Evolutionary conservation across 2,113 vertebrate genomes (phyloP), one percentile per base, ranked within the genome.

Genomic region (Oncorhynchus clarkii): DNA sequence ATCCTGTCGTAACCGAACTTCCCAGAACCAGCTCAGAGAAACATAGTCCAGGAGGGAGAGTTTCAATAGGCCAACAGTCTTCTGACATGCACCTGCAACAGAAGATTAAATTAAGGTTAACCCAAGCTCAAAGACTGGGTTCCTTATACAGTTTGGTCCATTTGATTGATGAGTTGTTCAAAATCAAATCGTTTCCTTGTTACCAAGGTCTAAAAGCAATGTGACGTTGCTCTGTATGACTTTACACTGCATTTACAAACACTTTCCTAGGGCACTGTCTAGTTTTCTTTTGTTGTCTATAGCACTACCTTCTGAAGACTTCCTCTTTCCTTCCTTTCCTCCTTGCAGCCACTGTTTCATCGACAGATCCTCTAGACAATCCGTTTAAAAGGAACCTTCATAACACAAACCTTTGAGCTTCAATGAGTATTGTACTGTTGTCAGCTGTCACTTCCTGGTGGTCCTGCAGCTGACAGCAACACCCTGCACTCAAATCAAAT

Each of bases 1-100:
- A 93, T 94, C 70, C 90, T 87, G 88, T 94, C 92, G 68, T 93
- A 94, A 74, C 92, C 90, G 3, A 93, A 93, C 70, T 93, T 94
- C 48, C 92, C 92, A 71, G 39, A 13, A 20, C 73, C 59, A 71
- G 24, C 39, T 6, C 2, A 57, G 34, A 34, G 34, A 34, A 14
- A n/a, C 27, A n/a, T 13, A 59, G 18, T 31, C 34, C 34, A 34
- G 34, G 34, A 27, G 16, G 26, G 31, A 48, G 13, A 31, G 14
- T n/a, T 48, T 34, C 27, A 48, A 22, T 9, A 18, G 16, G 3
- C 51, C 51, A 54, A 12, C 34, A 7, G 34, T 34, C 34, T 6
- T 34, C 34, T 34, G 34, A 34, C 34, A 34, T 34, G 51, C 51
- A 54, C 51, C 14, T 54, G 51, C 3, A 54, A 34, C 34, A 34